These are phyloP conservation scores for Falco biarmicus DNA, from an alignment of 2,797 vertebrate species.

Conservation along the genomic window DNA sequence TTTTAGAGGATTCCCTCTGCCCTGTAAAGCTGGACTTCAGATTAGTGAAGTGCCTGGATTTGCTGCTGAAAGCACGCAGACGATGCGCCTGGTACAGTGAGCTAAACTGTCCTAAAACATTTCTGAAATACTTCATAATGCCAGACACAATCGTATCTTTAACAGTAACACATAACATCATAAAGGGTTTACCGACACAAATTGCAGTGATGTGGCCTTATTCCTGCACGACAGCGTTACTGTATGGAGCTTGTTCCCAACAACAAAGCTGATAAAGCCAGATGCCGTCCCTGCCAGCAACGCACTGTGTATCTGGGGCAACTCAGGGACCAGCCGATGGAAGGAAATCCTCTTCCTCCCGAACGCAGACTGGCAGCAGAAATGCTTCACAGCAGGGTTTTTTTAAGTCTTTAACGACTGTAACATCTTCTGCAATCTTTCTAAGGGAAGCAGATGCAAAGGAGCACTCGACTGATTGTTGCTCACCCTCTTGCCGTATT, in stretches of 20 bases:
- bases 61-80: neutral
- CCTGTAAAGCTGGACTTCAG: neutral
- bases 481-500: neutral
- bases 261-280: constrained; percentile 33
- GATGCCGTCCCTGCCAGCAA: constrained; percentile 5
- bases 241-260: constrained; percentile 7
- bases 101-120: neutral
- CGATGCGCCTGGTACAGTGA: neutral
- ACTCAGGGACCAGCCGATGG: neutral
- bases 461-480: neutral
- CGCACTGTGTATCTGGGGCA: neutral
- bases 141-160: constrained; percentile 39
- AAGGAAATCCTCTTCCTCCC: constrained; percentile 34
- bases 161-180: constrained; percentile 2
- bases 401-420: neutral
- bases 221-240: constrained; percentile 24
- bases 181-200: constrained; percentile 15
- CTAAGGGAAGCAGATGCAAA: neutral
- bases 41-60: neutral
- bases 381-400: neutral
- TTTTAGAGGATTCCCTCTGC: neutral
- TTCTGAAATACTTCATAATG: constrained; percentile 7
- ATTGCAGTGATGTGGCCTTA: constrained; percentile 29
- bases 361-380: constrained; percentile 31
- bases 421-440: constrained; percentile 12